Conservation (phyloP, 2,888 invertebrate species). For the Agrotis puta region DNA sequence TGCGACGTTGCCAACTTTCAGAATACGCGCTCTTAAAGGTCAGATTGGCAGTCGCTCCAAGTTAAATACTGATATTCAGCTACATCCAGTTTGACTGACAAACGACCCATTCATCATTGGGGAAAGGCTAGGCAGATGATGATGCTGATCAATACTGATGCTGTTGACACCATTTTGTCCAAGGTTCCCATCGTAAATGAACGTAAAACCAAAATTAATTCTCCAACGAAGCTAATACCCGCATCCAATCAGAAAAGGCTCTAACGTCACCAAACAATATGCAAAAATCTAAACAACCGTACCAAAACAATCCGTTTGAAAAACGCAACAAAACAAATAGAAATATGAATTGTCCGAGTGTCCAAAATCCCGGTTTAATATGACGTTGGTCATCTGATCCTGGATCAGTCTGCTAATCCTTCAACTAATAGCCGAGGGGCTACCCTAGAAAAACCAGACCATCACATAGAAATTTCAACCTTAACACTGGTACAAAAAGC, state of each 20-base stretch:
- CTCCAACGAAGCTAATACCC: constrained; percentile 4
- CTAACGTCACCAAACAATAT: constrained; percentile 23
- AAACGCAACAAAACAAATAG: constrained; percentile 75
- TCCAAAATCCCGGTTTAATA: constrained; percentile 87
- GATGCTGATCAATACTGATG: too few species aligned
- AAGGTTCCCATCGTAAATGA: neutral
- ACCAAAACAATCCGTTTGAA: constrained; percentile 59
- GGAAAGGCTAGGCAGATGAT: too few species aligned
- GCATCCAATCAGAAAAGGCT: constrained; percentile 37
- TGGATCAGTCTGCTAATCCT: constrained; percentile 87
- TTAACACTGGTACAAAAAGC: constrained; percentile 32
- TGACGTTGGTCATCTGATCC: constrained; percentile 89
- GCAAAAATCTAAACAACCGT: constrained; percentile 51
- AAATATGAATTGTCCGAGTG: constrained; percentile 84
- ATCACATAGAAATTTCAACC: constrained; percentile 45
- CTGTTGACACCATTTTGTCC: neutral
- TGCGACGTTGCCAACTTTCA: too few species aligned
- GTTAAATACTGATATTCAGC: too few species aligned
- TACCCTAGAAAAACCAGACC: constrained; percentile 62
- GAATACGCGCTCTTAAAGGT: too few species aligned
- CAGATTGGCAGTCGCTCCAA: too few species aligned
- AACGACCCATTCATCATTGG: too few species aligned
- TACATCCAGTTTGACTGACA: too few species aligned
- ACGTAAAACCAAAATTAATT: constrained; percentile 8
- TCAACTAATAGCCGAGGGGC: constrained; percentile 85